Conservation (phyloP, 2,113 vertebrate species). For the Bubo scandiacus region DNA sequence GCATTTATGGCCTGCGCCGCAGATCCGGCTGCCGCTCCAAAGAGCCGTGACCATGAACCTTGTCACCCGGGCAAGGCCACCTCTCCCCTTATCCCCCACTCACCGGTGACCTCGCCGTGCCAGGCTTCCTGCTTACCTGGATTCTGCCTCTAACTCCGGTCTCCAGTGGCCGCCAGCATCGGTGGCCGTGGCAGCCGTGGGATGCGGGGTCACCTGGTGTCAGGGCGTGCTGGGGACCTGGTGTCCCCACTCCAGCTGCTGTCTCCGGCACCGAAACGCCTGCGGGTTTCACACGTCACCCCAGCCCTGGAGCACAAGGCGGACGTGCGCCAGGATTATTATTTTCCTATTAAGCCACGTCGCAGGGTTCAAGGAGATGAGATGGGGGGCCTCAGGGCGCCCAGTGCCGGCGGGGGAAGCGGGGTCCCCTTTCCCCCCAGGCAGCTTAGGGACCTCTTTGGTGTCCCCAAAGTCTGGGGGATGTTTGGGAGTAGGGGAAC, state of each 20-base stretch:
- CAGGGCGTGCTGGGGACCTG: not conserved
- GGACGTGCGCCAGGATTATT: not conserved
- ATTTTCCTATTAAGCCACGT: not conserved
- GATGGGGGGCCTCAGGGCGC: rapidly evolving
- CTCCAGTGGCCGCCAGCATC: not conserved
- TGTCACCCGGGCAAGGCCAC: not conserved
- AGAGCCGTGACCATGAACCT: not conserved
- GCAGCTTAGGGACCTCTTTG: not conserved
- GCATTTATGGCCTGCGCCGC: not conserved
- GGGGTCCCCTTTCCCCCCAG: not conserved
- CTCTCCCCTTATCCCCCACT: not conserved
- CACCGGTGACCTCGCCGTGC: not conserved
- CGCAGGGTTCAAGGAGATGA: too few species aligned
- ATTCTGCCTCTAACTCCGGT: not conserved
- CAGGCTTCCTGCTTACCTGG: not conserved
- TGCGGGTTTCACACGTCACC: not conserved
- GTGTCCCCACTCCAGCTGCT: rapidly evolving
- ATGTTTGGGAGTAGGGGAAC: not conserved
- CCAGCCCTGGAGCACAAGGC: not conserved
- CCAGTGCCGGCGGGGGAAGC: too few species aligned
- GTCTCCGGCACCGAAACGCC: not conserved
- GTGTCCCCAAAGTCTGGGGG: not conserved
- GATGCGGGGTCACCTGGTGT: rapidly evolving
- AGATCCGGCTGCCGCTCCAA: not conserved
- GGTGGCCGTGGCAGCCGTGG: not conserved